A percentile compares a stretch with the other conserved stretches of the same genome.
phyloP scores from a whole-genome alignment of 2,113 vertebrate genomes.

The Caretta caretta region DNA sequence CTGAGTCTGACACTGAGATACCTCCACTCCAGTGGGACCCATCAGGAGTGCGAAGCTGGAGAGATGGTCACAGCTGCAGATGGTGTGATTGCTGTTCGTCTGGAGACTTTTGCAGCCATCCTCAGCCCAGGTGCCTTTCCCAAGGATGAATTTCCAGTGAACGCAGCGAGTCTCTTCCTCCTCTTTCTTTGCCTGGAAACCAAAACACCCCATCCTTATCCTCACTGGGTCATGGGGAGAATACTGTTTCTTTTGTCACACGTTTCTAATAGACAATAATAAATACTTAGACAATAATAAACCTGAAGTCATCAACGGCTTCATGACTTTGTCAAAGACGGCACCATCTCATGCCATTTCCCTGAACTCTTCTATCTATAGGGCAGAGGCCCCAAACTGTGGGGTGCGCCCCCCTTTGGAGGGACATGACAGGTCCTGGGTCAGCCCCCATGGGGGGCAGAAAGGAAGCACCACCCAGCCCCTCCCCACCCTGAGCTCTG shows the following conservation, averaged over 20 bases:
- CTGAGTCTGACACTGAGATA: not conserved
- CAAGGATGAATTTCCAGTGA: conserved; percentile 71
- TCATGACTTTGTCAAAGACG: not conserved
- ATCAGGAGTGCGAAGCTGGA: conserved; percentile 85
- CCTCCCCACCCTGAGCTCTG: too few species aligned
- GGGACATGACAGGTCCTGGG: too few species aligned
- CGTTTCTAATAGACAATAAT: not conserved
- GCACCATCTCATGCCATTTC: too few species aligned
- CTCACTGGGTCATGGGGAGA: not conserved
- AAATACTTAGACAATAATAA: not conserved
- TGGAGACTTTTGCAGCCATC: conserved; percentile 69
- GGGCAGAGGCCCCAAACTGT: too few species aligned
- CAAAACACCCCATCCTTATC: not conserved
- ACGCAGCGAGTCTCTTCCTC: conserved; percentile 67
- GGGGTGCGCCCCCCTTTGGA: too few species aligned
- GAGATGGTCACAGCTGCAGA: conserved; percentile 82
- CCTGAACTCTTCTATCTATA: too few species aligned
- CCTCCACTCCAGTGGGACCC: conserved; percentile 64
- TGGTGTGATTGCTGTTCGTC: conserved; percentile 71
- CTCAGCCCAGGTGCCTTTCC: conserved; percentile 70
- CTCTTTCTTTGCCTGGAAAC: not conserved
- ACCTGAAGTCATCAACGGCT: not conserved
- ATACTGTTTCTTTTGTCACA: not conserved
- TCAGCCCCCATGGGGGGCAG: too few species aligned
- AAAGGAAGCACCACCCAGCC: too few species aligned